A percentile compares a stretch with the other conserved stretches of the same genome.
These are phyloP conservation scores for Archivesica marissinica DNA, from an alignment of 1,140 invertebrate species.

Conservation along the genomic window DNA sequence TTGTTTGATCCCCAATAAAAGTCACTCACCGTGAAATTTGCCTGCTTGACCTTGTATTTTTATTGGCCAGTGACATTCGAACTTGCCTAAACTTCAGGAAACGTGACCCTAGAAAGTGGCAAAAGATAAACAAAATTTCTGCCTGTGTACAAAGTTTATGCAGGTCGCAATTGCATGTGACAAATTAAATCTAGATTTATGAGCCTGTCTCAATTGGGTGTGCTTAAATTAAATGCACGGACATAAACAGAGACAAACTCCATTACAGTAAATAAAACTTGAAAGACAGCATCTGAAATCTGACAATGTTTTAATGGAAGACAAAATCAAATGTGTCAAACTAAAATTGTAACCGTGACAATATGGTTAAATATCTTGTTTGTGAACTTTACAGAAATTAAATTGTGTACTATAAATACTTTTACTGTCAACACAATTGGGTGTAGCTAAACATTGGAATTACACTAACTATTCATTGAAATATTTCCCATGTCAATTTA, in stretches of 20 bases:
- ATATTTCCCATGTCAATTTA: no score
- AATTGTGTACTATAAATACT: no score
- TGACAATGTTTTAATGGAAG: no score
- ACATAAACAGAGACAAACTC: background rate
- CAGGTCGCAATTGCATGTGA: slow-evolving; percentile 42
- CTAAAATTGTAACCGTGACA: no score
- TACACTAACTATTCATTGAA: no score
- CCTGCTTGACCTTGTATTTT: slow-evolving; percentile 29
- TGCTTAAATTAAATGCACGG: slow-evolving; percentile 1
- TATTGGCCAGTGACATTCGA: background rate
- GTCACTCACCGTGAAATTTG: slow-evolving; percentile 45
- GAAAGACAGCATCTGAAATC: no score
- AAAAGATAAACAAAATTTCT: slow-evolving; percentile 4
- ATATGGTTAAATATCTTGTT: no score
- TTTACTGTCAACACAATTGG: no score
- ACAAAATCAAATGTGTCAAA: no score
- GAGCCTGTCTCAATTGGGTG: slow-evolving; percentile 1
- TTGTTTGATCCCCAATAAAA: slow-evolving; percentile 46
- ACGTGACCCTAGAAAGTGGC: slow-evolving; percentile 3
- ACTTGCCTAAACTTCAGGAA: background rate
- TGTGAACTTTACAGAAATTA: no score
- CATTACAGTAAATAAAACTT: slow-evolving; percentile 20
- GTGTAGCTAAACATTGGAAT: no score
- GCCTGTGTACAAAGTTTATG: background rate
- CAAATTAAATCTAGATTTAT: slow-evolving; percentile 37